Evolutionary conservation across 1,140 invertebrate species (phyloP), one percentile per base, ranked within the genome.

Genomic region (Tetragnatha versicolor): DNA sequence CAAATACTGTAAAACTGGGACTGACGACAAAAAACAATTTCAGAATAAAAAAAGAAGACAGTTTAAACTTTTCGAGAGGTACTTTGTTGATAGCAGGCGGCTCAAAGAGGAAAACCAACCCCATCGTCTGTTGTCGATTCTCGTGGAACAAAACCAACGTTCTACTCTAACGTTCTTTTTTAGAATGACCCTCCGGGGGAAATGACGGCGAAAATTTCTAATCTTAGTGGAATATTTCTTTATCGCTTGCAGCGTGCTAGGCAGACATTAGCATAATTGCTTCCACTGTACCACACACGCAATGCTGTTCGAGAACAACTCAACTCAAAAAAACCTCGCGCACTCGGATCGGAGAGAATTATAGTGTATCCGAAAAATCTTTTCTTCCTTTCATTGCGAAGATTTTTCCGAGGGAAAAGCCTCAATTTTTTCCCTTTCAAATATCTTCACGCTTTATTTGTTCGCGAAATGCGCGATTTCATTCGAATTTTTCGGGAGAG

Each of bases 151-250:
- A 39, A 69, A 49, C 47, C 27, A 63, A 63, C 33, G 7, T 12
- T 39, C 60, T 14, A 22, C 20, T 63, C 42, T 31, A 37, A 17
- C 47, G 17, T 69, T 69, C 49, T 53, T 69, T 58, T 69, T 63
- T 69, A 17, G 47, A 69, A 69, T 53, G 66, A 55, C 66, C 66
- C 49, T 69, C 20, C 66, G n/a, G 66, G 37, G 66, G 66, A 53
- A 69, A 69, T 69, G 66, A 69, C 27, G 66, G 66, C 27, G 47
- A 69, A 69, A 69, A 69, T 69, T 69, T 69, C 66, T 69, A 69
- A 69, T 69, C 66, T 69, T 55, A 29, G n/a, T 27, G 25, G 49
- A 29, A 69, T 69, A 69, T 69, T 69, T 69, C 66, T 69, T 69
- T 53, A 69, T 69, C 53, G 47, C 66, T 37, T 25, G n/a, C 49